Percentiles rank a stretch among this genome's conserved stretches.
Evolutionary conservation across 1,140 invertebrate genomes (phyloP).

Genomic region (Mylabris phalerata): DNA sequence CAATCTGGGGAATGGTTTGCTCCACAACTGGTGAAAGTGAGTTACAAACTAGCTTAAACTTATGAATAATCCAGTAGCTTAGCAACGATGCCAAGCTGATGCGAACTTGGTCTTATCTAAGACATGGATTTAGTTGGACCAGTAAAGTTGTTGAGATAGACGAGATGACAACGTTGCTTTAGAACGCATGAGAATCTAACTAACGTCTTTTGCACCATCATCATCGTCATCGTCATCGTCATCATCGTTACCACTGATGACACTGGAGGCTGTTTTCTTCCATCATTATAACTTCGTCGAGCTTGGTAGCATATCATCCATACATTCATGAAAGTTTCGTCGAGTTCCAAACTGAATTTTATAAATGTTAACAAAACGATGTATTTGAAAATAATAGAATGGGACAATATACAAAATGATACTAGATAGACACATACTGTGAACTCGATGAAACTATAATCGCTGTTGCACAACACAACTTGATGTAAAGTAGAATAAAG

Average conservation of each 20-base stretch:
- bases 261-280: neutral
- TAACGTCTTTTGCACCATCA: too few relatives aligned
- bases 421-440: too few relatives aligned
- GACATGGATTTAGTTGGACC: conserved; percentile 31
- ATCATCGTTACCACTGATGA: too few relatives aligned
- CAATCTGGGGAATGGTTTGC: conserved; percentile 37
- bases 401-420: neutral
- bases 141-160: neutral
- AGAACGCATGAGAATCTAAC: neutral
- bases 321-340: conserved; percentile 30
- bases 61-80: conserved; percentile 39
- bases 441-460: too few relatives aligned
- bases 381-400: neutral
- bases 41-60: conserved; percentile 38
- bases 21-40: conserved; percentile 33
- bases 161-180: conserved; percentile 1
- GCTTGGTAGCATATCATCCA: conserved; percentile 28
- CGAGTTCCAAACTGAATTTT: conserved; percentile 6
- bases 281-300: conserved; percentile 34
- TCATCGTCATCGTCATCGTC: too few relatives aligned
- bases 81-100: conserved; percentile 36
- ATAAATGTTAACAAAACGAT: conserved; percentile 14
- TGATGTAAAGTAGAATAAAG: too few relatives aligned
- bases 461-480: too few relatives aligned
- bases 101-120: conserved; percentile 37